Conservation (phyloP, 2,113 vertebrate genomes). For the Syngnathoides biaculeatus region DNA sequence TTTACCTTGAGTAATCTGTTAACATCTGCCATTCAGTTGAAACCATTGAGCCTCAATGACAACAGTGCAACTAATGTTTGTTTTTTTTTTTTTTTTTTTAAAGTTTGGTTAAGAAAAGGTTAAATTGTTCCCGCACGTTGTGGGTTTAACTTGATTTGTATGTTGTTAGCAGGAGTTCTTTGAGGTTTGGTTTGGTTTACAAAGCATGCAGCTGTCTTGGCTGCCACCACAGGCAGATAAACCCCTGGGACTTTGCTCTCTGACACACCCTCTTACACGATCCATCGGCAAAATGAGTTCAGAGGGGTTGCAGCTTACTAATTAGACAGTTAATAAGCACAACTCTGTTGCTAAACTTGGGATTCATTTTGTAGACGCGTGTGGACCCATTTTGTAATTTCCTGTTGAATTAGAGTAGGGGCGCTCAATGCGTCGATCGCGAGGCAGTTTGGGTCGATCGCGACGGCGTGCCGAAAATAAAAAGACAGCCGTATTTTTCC, state of each 20-base stretch:
- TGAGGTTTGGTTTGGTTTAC: conserved; percentile 20
- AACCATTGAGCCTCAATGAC: neutral
- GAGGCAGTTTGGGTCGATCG: too few species aligned
- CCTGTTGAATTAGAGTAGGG: too few species aligned
- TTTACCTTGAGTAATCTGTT: conserved; percentile 27
- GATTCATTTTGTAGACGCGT: too few species aligned
- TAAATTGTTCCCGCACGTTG: neutral
- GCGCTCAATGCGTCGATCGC: too few species aligned
- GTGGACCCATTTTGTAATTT: too few species aligned
- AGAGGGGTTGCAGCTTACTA: neutral
- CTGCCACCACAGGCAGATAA: conserved; percentile 12
- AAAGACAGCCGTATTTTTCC: too few species aligned
- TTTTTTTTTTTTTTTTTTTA: too few species aligned
- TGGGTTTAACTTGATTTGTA: neutral
- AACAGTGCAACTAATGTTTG: neutral
- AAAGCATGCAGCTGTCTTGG: conserved; percentile 8
- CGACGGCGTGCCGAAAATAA: too few species aligned
- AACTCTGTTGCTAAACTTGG: neutral
- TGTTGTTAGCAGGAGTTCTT: conserved; percentile 2
- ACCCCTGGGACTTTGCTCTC: neutral
- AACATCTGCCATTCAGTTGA: neutral
- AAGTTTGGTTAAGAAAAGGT: neutral
- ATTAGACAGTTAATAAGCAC: neutral
- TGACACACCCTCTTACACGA: neutral
- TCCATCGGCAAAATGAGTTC: conserved; percentile 12